A percentile compares a stretch with the other conserved stretches of the same genome.
Conservation (phyloP, 2,113 vertebrate genomes). For the Delphinus delphis region DNA sequence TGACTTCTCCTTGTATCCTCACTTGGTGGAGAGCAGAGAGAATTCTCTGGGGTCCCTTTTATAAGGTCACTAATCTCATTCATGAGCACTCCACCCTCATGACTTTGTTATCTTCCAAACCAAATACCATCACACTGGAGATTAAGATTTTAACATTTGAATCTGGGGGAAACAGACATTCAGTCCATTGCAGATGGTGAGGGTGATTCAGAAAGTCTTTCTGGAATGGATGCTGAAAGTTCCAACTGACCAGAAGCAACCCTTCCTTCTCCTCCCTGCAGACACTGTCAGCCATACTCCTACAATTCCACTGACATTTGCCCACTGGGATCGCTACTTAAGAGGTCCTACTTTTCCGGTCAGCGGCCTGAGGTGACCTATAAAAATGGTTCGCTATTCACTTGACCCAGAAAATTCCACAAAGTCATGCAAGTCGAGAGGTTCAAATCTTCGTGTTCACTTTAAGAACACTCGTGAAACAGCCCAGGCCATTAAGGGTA, state of each 20-base stretch:
- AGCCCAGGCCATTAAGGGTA: too few species aligned
- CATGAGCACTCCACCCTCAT: background rate
- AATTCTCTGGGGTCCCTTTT: background rate
- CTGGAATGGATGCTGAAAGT: background rate
- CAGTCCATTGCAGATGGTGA: background rate
- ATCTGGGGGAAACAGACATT: background rate
- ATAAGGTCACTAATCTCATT: background rate
- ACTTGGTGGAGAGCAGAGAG: background rate
- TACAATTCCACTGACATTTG: background rate
- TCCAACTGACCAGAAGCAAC: background rate
- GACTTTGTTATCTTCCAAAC: background rate
- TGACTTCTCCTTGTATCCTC: background rate
- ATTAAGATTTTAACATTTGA: background rate
- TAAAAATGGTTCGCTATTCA: too few species aligned
- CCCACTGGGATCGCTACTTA: background rate
- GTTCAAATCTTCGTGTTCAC: too few species aligned
- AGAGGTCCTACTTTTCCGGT: background rate
- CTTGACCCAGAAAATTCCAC: too few species aligned
- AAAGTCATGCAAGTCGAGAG: too few species aligned
- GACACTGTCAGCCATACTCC: background rate
- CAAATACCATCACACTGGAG: background rate
- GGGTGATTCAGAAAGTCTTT: background rate
- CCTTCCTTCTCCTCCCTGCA: background rate
- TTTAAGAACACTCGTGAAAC: too few species aligned
- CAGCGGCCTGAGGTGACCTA: too few species aligned